Percentiles rank a stretch among this genome's conserved stretches.
Conservation (phyloP, 1,140 invertebrate genomes). For the Lepidurus packardi region DNA sequence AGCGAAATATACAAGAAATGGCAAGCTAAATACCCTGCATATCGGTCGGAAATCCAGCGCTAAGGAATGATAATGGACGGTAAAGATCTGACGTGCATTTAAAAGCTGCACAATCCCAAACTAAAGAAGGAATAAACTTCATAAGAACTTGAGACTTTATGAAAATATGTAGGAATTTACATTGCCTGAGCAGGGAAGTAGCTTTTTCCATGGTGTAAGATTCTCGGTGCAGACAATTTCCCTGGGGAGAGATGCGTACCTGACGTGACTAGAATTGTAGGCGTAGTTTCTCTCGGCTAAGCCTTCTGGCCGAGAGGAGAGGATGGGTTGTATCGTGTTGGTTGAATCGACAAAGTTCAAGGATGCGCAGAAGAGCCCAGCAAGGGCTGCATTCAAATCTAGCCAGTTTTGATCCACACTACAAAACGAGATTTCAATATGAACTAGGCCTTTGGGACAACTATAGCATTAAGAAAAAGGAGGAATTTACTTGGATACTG, state of each 20-base stretch:
- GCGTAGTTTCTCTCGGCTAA: conserved; percentile 47
- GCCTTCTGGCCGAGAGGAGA: conserved; percentile 71
- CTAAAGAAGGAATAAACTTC: conserved; percentile 42
- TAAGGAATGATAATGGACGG: conserved; percentile 88
- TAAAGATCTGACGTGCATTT: conserved; percentile 86
- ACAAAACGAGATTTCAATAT: conserved; percentile 33
- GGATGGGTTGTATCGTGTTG: conserved; percentile 76
- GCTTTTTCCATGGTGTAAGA: conserved; percentile 95
- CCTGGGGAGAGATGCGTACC: conserved; percentile 81
- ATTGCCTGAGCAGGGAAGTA: conserved; percentile 84
- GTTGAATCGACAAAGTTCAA: conserved; percentile 90
- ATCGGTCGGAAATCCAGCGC: conserved; percentile 75
- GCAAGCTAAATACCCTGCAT: conserved; percentile 53
- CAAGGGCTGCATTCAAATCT: conserved; percentile 77
- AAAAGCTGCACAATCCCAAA: conserved; percentile 76
- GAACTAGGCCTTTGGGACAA: background rate
- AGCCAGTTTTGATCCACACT: conserved; percentile 77
- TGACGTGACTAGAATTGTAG: conserved; percentile 54
- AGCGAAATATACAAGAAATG: background rate
- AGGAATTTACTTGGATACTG: conserved; percentile 47
- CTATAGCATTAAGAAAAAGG: conserved; percentile 25
- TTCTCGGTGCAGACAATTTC: conserved; percentile 99
- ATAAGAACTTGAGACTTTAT: background rate
- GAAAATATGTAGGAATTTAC: conserved; percentile 42
- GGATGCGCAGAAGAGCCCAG: conserved; percentile 90